These are phyloP conservation scores for Luperina testacea DNA, from an alignment of 2,888 invertebrate genomes.

Conservation along the genomic window DNA sequence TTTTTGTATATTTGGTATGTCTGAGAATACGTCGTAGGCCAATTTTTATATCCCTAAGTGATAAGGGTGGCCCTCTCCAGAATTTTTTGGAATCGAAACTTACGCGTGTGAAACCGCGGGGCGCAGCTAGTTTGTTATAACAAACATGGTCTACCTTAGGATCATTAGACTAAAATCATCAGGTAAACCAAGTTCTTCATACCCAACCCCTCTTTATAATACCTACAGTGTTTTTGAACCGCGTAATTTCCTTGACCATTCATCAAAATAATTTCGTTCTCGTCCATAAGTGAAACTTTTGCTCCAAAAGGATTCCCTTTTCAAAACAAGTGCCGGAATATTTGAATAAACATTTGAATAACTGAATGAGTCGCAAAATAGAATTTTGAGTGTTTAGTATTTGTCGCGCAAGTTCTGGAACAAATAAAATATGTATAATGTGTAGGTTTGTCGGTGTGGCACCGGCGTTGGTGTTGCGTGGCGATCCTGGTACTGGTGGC, in stretches of 20 bases:
- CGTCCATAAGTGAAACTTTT: constrained; percentile 34
- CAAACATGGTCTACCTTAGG: neutral
- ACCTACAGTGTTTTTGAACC: constrained; percentile 4
- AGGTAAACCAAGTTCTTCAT: neutral
- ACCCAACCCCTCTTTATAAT: neutral
- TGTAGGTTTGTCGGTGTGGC: constrained; percentile 85
- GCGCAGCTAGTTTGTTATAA: neutral
- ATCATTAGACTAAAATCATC: neutral
- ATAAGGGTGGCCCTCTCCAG: too few relatives aligned
- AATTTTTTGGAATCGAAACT: too few relatives aligned
- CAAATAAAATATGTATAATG: constrained; percentile 7
- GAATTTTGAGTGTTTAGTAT: constrained; percentile 30
- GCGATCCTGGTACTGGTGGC: constrained; percentile 94
- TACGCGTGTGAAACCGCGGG: too few relatives aligned
- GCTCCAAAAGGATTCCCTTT: constrained; percentile 35
- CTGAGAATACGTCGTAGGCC: too few relatives aligned
- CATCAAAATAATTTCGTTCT: constrained; percentile 26
- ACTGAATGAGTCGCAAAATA: constrained; percentile 31
- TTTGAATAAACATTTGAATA: constrained; percentile 54
- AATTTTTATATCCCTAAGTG: too few relatives aligned
- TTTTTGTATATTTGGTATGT: too few relatives aligned
- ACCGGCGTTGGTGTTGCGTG: constrained; percentile 94
- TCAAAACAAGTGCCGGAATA: constrained; percentile 37
- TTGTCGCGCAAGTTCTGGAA: constrained; percentile 21
- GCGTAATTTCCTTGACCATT: constrained; percentile 28